Percentiles rank a stretch among this genome's conserved stretches.
phyloP scores from a whole-genome alignment of 2,888 invertebrate genomes.

The Eupithecia subumbrata region DNA sequence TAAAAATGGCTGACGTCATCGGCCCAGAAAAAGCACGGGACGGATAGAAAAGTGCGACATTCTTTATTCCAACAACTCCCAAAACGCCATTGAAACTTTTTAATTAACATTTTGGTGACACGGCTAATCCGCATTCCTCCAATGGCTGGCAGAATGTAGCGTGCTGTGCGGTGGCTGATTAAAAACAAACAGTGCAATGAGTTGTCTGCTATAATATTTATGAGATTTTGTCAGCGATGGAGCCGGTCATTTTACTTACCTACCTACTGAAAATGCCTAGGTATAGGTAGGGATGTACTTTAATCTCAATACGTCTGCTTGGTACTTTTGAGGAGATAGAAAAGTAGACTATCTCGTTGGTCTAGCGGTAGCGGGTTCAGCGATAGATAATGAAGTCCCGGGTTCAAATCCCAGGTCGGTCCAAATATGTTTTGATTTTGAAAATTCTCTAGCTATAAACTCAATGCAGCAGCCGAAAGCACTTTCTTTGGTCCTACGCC shows the following conservation, averaged over 20 bases:
- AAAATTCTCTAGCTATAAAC: not conserved
- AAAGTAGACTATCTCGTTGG: too few relatives aligned
- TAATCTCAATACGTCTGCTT: not conserved
- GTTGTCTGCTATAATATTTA: slow-evolving; percentile 50
- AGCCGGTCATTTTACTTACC: not conserved
- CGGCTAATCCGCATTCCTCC: slow-evolving; percentile 13
- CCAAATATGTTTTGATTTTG: not conserved
- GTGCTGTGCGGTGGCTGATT: slow-evolving; percentile 61
- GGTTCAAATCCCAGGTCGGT: not conserved
- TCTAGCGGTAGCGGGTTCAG: too few relatives aligned
- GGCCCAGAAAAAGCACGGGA: not conserved
- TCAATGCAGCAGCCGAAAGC: not conserved
- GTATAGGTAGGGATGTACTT: not conserved
- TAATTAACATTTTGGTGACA: slow-evolving; percentile 17
- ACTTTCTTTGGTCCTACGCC: not conserved
- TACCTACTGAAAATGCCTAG: not conserved
- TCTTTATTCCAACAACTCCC: slow-evolving; percentile 9
- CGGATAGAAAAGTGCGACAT: slow-evolving; percentile 11
- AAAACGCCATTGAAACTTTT: slow-evolving; percentile 16
- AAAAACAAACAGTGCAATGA: slow-evolving; percentile 73
- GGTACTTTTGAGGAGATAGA: not conserved
- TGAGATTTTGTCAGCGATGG: slow-evolving; percentile 37
- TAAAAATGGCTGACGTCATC: slow-evolving; percentile 9
- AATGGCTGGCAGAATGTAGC: not conserved
- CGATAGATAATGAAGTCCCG: too few relatives aligned